Conservation (phyloP, 2,797 vertebrate species). For the Falco columbarius region DNA sequence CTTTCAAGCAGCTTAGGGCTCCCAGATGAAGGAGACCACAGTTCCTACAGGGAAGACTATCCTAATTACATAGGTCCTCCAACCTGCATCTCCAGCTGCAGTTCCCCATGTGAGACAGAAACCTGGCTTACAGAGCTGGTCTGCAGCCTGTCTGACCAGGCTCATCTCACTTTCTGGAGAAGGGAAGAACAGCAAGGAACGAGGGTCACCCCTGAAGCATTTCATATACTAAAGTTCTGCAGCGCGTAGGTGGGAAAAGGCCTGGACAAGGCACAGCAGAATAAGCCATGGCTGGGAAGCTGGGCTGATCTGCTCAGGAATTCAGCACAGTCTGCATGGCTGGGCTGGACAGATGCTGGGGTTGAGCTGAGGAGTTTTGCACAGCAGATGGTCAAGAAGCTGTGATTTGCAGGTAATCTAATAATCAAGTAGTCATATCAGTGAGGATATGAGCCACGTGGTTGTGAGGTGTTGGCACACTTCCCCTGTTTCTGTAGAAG, state of each 20-base stretch:
- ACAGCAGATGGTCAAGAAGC: conserved; percentile 26
- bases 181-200: neutral
- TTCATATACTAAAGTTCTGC: fast-evolving
- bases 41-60: neutral
- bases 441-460: neutral
- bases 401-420: neutral
- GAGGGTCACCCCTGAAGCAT: fast-evolving
- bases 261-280: neutral
- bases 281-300: neutral
- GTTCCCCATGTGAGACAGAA: fast-evolving
- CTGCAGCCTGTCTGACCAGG: neutral
- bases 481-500: neutral
- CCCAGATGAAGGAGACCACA: neutral
- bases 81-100: neutral
- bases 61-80: neutral
- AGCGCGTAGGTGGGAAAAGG: neutral
- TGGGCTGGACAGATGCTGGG: conserved; percentile 20
- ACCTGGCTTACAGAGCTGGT: neutral
- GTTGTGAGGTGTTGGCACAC: neutral
- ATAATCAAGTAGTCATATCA: conserved; percentile 12
- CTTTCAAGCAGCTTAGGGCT: neutral
- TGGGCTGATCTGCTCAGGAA: neutral
- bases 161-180: neutral
- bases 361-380: neutral
- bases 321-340: neutral